These are phyloP conservation scores for Pelvicachromis taeniatus DNA, from an alignment of 2,113 vertebrate species.

Conservation along the genomic window DNA sequence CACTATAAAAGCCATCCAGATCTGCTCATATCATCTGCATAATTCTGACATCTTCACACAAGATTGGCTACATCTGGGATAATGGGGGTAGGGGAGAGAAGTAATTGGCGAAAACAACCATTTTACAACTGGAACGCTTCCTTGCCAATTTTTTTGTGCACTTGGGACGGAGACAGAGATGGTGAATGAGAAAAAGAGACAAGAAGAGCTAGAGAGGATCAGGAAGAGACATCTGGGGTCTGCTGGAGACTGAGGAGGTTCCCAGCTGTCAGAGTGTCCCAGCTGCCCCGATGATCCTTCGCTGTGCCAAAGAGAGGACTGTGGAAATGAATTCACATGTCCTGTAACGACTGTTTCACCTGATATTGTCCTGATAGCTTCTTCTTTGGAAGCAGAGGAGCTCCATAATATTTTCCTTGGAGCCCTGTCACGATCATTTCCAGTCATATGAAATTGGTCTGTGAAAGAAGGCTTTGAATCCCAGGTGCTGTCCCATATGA, in stretches of 20 bases:
- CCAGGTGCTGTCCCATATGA: background rate
- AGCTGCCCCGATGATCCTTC: conserved; percentile 57
- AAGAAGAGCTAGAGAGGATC: background rate
- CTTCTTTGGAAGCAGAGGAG: background rate
- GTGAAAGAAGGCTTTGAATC: background rate
- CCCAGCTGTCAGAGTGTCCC: conserved; percentile 65
- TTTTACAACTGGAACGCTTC: conserved; percentile 45
- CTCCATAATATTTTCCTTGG: background rate
- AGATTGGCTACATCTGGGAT: conserved; percentile 44
- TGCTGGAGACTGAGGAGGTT: conserved; percentile 50
- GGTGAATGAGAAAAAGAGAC: background rate
- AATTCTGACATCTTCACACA: conserved; percentile 44
- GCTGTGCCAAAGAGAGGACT: conserved; percentile 38
- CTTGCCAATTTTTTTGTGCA: conserved; percentile 20
- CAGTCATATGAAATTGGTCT: background rate
- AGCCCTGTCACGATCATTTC: background rate
- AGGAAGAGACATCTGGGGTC: conserved; percentile 61
- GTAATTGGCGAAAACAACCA: conserved; percentile 48
- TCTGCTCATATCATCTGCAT: conserved; percentile 26
- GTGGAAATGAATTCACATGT: background rate
- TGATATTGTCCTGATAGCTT: background rate
- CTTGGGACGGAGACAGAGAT: conserved; percentile 18
- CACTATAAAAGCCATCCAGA: background rate
- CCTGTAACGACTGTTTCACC: background rate
- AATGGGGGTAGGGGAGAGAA: background rate